Conservation (phyloP, 2,888 invertebrate genomes). For the Lysandra bellargus region DNA sequence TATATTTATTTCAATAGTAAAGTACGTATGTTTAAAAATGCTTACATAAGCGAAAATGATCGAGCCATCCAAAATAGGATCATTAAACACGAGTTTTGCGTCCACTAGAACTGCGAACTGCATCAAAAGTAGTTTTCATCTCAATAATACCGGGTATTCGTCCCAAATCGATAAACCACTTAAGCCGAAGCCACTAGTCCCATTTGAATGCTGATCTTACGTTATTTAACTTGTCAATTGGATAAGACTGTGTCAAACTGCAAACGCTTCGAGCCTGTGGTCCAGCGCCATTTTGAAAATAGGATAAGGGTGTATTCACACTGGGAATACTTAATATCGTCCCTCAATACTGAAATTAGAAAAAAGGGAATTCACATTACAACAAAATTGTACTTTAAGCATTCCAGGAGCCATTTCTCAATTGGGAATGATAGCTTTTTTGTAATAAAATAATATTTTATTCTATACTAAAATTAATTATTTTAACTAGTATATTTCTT, state of each 20-base stretch:
- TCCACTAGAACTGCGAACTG: neutral
- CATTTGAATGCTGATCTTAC: conserved; percentile 21
- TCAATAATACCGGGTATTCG: neutral
- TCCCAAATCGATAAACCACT: conserved; percentile 18
- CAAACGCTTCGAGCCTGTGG: neutral
- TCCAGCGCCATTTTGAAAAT: conserved; percentile 7
- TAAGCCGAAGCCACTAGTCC: conserved; percentile 1
- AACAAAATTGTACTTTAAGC: no score
- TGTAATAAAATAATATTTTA: no score
- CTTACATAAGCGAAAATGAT: no score
- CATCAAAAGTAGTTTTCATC: neutral
- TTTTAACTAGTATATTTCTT: no score
- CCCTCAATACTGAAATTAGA: neutral
- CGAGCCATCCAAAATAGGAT: neutral
- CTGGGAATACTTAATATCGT: neutral
- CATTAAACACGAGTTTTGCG: neutral
- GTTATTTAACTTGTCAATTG: conserved; percentile 21
- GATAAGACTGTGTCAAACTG: conserved; percentile 21
- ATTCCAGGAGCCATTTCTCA: no score
- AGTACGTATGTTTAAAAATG: no score
- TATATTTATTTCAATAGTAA: no score
- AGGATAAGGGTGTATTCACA: neutral
- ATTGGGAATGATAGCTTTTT: no score
- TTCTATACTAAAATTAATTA: no score
- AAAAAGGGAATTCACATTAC: no score